Conservation (phyloP, 2,888 invertebrate genomes). For the Philereme transversata region DNA sequence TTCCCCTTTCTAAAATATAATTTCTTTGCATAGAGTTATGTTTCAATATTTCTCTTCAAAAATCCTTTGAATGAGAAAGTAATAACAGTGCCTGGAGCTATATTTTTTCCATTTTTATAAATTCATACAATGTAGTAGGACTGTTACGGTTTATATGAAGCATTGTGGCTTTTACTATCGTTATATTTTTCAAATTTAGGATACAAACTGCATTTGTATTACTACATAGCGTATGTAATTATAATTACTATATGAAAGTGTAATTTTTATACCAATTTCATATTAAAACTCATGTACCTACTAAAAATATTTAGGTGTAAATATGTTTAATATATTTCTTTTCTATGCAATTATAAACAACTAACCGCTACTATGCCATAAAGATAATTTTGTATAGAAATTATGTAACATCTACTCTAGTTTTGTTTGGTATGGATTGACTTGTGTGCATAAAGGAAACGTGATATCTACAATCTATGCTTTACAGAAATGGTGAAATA, state of each 20-base stretch:
- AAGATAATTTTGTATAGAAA: constrained; percentile 79
- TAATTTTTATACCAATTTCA: constrained; percentile 84
- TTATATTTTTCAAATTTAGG: constrained; percentile 80
- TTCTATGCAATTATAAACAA: constrained; percentile 68
- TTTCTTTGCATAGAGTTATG: constrained; percentile 49
- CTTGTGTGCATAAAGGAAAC: constrained; percentile 81
- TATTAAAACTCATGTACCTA: constrained; percentile 82
- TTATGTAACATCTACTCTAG: constrained; percentile 66
- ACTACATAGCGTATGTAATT: constrained; percentile 72
- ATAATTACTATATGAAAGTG: constrained; percentile 67
- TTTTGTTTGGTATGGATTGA: constrained; percentile 76
- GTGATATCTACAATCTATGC: constrained; percentile 84
- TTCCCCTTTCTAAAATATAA: constrained; percentile 55
- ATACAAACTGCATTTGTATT: constrained; percentile 79
- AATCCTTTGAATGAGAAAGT: constrained; percentile 53
- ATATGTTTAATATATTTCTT: constrained; percentile 77
- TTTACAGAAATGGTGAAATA: constrained; percentile 82
- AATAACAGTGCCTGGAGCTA: constrained; percentile 76
- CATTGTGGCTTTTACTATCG: constrained; percentile 79
- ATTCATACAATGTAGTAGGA: constrained; percentile 61
- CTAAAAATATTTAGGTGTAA: constrained; percentile 77
- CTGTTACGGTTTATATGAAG: constrained; percentile 68
- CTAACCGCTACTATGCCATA: constrained; percentile 78
- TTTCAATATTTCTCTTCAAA: constrained; percentile 33
- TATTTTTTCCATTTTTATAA: constrained; percentile 68